Conservation (phyloP, 2,888 invertebrate species). For the Acronicta alni region DNA sequence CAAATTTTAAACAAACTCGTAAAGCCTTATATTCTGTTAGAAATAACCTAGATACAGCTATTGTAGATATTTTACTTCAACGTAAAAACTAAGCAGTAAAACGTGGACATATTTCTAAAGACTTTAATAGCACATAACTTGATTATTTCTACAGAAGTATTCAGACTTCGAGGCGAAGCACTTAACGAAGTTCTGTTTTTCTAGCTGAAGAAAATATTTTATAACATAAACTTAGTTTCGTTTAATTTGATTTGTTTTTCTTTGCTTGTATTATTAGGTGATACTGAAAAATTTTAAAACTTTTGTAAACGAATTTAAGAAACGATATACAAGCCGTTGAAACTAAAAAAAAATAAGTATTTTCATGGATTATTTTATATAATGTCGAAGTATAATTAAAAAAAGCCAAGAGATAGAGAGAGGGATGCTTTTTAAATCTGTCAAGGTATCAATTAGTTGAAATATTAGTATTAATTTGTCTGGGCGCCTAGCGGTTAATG, state of each 20-base stretch:
- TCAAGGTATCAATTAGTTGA: too few species aligned
- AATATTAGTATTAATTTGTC: too few species aligned
- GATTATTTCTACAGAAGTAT: conserved; percentile 29
- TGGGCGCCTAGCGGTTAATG: too few species aligned
- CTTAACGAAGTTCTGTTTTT: conserved; percentile 26
- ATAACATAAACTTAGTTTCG: conserved; percentile 19
- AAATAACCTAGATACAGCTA: conserved; percentile 5
- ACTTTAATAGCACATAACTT: conserved; percentile 23
- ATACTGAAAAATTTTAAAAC: not conserved
- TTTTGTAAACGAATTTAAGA: too few species aligned
- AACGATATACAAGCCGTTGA: too few species aligned
- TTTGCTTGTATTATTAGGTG: conserved; percentile 4
- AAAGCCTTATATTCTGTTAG: not conserved
- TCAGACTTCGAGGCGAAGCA: conserved; percentile 9
- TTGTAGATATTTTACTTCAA: not conserved
- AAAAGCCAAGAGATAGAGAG: too few species aligned
- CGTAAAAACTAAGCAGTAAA: conserved; percentile 14
- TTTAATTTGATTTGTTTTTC: conserved; percentile 27
- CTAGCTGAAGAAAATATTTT: conserved; percentile 34
- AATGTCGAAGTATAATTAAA: too few species aligned
- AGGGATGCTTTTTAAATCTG: too few species aligned
- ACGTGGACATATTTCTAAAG: conserved; percentile 6
- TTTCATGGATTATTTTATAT: too few species aligned
- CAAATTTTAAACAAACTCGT: not conserved
- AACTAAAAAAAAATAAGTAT: too few species aligned